Evolutionary conservation across 2,113 vertebrate genomes (phyloP).

Genomic region (Tragelaphus scriptus): DNA sequence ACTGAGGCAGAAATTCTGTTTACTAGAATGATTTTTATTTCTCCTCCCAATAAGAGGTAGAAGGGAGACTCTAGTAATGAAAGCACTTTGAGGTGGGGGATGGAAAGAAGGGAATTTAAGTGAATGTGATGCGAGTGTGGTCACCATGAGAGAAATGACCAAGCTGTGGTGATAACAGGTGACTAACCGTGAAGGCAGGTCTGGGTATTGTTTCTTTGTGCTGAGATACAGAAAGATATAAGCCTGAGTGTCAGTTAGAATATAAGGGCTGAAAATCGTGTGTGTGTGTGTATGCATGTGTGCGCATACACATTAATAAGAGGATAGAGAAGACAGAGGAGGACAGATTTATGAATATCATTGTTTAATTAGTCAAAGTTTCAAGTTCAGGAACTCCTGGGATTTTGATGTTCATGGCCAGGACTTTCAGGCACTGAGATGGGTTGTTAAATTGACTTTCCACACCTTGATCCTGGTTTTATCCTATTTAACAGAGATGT

Average conservation of each 20-base stretch:
- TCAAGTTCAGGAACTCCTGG: background rate
- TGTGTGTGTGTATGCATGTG: background rate
- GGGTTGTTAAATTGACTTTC: background rate
- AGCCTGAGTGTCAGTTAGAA: background rate
- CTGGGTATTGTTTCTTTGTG: background rate
- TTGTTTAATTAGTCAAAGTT: background rate
- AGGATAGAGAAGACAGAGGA: background rate
- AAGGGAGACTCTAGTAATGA: background rate
- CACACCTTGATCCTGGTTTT: background rate
- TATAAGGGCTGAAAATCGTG: background rate
- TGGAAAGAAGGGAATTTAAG: background rate
- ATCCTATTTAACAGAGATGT: background rate
- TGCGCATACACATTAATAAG: background rate
- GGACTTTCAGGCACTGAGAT: conserved; percentile 2
- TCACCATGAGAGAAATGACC: background rate
- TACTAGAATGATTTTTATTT: background rate
- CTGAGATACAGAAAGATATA: background rate
- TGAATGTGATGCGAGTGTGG: background rate
- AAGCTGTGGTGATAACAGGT: background rate
- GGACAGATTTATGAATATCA: background rate
- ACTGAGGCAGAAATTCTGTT: conserved; percentile 16
- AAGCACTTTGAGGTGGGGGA: background rate
- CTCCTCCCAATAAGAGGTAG: background rate
- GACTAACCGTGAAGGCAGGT: background rate
- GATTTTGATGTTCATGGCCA: background rate